A percentile compares a stretch with the other conserved stretches of the same genome.
phyloP scores from a whole-genome alignment of 2,888 invertebrate species.

The Aleiodes testaceus region DNA sequence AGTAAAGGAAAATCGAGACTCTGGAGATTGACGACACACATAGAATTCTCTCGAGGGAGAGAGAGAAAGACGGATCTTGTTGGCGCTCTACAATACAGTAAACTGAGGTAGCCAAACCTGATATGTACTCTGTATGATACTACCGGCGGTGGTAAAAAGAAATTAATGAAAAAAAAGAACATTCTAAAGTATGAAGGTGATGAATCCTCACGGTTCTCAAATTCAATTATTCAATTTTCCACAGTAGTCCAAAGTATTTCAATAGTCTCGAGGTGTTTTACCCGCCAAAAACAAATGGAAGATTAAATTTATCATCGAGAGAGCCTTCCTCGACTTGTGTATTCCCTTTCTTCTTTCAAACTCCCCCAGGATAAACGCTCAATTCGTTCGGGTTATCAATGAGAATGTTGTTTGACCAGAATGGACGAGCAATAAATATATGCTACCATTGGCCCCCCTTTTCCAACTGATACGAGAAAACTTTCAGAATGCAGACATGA shows the following conservation, averaged over 20 bases:
- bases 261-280: too few relatives aligned
- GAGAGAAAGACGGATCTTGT: too few relatives aligned
- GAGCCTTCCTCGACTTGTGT: neutral
- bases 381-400: constrained; percentile 2
- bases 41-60: too few relatives aligned
- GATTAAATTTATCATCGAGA: neutral
- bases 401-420: constrained; percentile 60
- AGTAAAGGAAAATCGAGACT: too few relatives aligned
- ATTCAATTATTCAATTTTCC: constrained; percentile 32
- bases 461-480: constrained; percentile 32
- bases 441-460: constrained; percentile 46
- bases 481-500: constrained; percentile 47
- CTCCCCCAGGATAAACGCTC: neutral
- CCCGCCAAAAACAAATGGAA: neutral
- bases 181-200: constrained; percentile 54
- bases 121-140: neutral
- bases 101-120: constrained; percentile 46
- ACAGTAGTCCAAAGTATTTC: too few relatives aligned
- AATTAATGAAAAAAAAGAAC: constrained; percentile 52
- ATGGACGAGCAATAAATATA: constrained; percentile 59
- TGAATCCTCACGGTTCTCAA: constrained; percentile 60
- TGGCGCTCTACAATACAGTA: constrained; percentile 38
- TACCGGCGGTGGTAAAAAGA: constrained; percentile 45
- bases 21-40: too few relatives aligned
- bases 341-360: neutral